These are phyloP conservation scores for Hozukius guyotensis DNA, from an alignment of 2,797 vertebrate species.

Conservation along the genomic window DNA sequence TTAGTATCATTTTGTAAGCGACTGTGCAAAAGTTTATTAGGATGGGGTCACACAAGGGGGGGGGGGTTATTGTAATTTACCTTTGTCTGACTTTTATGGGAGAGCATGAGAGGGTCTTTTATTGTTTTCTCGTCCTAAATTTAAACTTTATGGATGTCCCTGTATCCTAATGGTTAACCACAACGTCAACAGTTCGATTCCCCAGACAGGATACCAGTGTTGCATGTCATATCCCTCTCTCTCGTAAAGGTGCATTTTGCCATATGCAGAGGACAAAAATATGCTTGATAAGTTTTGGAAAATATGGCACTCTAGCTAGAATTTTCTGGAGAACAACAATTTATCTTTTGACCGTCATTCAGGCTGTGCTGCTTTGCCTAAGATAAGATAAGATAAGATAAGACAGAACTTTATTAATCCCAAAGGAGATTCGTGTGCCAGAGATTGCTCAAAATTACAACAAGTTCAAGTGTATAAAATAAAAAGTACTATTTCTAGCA, in stretches of 20 bases:
- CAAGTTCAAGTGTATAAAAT: no score
- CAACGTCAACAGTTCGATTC: not conserved
- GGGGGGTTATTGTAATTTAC: not conserved
- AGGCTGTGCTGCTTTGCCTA: not conserved
- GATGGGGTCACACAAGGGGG: not conserved
- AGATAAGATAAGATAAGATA: no score
- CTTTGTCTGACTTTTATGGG: not conserved
- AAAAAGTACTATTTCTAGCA: no score
- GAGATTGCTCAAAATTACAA: no score
- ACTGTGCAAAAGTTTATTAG: not conserved
- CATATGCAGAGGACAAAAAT: not conserved
- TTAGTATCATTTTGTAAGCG: not conserved
- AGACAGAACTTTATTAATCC: no score
- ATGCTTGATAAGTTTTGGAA: not conserved
- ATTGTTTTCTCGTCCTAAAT: not conserved
- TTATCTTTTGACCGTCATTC: not conserved
- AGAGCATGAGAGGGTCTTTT: not conserved
- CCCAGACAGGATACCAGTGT: no score
- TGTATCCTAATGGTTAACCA: not conserved
- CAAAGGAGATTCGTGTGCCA: fast-evolving
- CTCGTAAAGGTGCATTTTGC: not conserved
- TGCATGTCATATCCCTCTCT: not conserved
- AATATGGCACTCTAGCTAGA: not conserved
- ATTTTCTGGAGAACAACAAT: not conserved
- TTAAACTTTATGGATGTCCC: not conserved